Conservation (phyloP, 30 jellyfish, hydroid and myxozoan species). For the Hydractinia symbiolongicarpus region DNA sequence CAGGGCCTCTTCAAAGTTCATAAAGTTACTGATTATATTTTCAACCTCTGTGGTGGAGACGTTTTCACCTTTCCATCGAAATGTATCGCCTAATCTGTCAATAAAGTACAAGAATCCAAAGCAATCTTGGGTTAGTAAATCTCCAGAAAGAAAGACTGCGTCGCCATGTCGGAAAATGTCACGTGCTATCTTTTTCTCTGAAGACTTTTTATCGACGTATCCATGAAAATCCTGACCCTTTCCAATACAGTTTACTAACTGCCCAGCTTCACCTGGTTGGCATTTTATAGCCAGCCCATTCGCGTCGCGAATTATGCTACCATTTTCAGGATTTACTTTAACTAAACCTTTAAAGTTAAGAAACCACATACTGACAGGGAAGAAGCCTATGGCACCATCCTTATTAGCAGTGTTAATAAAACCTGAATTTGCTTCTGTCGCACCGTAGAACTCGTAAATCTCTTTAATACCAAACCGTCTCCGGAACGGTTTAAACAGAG, state of each 20-base stretch:
- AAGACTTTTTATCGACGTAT: slow-evolving; percentile 46
- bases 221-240: slow-evolving; percentile 66
- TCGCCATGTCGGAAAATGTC: slow-evolving; percentile 72
- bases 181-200: slow-evolving; percentile 57
- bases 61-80: slow-evolving; percentile 97
- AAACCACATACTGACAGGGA: slow-evolving; percentile 35
- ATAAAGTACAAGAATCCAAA: slow-evolving; percentile 67
- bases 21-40: slow-evolving; percentile 41
- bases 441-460: slow-evolving; percentile 79
- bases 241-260: slow-evolving; percentile 39
- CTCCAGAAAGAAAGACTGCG: slow-evolving; percentile 65
- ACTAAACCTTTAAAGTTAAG: slow-evolving; percentile 39
- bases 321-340: slow-evolving; percentile 52
- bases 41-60: slow-evolving; percentile 89
- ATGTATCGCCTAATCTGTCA: slow-evolving; percentile 91
- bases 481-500: slow-evolving; percentile 58
- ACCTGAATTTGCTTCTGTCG: slow-evolving; percentile 78
- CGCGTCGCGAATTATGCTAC: slow-evolving; percentile 57
- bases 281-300: slow-evolving; percentile 72
- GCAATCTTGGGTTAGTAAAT: slow-evolving; percentile 60
- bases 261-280: slow-evolving; percentile 70
- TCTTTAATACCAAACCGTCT: slow-evolving; percentile 48
- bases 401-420: slow-evolving; percentile 39
- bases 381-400: slow-evolving; percentile 79
- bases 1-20: slow-evolving; percentile 49